A percentile compares a stretch with the other conserved stretches of the same genome.
phyloP scores from a whole-genome alignment of 2,113 vertebrate genomes.

The Terrapene triunguis region DNA sequence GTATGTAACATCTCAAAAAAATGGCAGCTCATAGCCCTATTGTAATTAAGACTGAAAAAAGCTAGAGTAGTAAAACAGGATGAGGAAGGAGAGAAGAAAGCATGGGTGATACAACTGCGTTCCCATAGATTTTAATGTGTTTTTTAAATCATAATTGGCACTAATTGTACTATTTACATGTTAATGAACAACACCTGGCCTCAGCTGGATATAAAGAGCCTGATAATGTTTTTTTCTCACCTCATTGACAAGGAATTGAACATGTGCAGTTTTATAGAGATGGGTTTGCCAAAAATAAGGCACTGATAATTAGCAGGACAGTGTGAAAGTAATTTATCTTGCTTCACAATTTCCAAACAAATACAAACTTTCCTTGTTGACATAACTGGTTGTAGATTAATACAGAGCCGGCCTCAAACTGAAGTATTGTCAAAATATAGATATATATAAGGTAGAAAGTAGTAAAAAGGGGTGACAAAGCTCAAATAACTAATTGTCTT shows the following conservation, averaged over 20 bases:
- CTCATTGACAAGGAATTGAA: slow-evolving; percentile 68
- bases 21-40: slow-evolving; percentile 43
- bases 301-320: slow-evolving; percentile 65
- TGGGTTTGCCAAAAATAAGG: slow-evolving; percentile 66
- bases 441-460: not conserved
- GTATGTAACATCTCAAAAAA: not conserved
- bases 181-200: slow-evolving; percentile 83
- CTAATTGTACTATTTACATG: slow-evolving; percentile 77
- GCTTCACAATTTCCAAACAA: slow-evolving; percentile 56
- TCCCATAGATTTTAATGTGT: slow-evolving; percentile 67
- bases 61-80: slow-evolving; percentile 11
- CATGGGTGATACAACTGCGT: slow-evolving; percentile 46
- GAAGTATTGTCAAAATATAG: not conserved
- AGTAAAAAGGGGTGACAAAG: not conserved
- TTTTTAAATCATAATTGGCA: slow-evolving; percentile 70
- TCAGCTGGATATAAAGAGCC: slow-evolving; percentile 75
- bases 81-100: slow-evolving; percentile 22
- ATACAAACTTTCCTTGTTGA: slow-evolving; percentile 36
- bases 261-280: slow-evolving; percentile 49
- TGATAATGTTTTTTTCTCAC: slow-evolving; percentile 73
- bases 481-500: not conserved
- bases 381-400: not conserved
- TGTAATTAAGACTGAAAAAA: slow-evolving; percentile 52
- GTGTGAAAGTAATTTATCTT: slow-evolving; percentile 59
- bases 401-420: not conserved